Base-by-base conservation (phyloP, 2,888 invertebrate genomes). In the Drosophila austrosaltans region DNA sequence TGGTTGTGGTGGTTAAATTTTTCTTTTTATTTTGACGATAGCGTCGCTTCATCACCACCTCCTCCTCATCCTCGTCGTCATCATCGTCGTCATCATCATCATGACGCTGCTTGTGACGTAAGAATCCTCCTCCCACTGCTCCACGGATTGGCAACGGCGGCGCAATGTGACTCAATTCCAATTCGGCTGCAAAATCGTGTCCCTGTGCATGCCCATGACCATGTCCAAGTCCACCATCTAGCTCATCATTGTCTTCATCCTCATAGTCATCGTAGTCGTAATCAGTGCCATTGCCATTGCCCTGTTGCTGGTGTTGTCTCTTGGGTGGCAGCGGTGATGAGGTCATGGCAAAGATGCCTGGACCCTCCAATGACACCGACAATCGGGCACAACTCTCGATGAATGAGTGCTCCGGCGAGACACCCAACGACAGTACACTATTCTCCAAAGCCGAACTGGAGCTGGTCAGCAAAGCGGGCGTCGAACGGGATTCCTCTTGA, bases 401-500 rank as follows among this genome's bases (percentile, higher is more conserved):
- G 77, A 97, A 94, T 72, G 96, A 96, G 91, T 97, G 97, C 92
- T 97, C 97, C 20, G 97, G 96, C 78, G 97, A 97, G 92, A 97
- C 96, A 81, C 96, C 96, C 76, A 96, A 93, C 2, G 95, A 95
- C 67, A 95, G 94, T 59, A 93, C 93, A 81, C 94, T 94, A 82
- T 92, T 92, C 72, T 94, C 94, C 81, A 93, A 92, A 63, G 93
- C 93, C 59, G 94, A 94, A 81, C 94, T 95, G 75, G 94, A 95
- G 70, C 95, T 94, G 90, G 96, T 96, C 88, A 96, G 94, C 88
- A 97, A 93, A 61, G 97, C 96, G 58, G 97, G 97, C 88, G 97
- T 97, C 68, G 97, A 97, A 92, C 97, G 97, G 84, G 97, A 97
- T 93, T 97, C 97, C 91, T 97, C 97, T 82, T 96, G 96, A 90